A percentile compares a stretch with the other conserved stretches of the same genome.
Conservation (phyloP, 1,140 invertebrate genomes). For the Zophobas atratus region DNA sequence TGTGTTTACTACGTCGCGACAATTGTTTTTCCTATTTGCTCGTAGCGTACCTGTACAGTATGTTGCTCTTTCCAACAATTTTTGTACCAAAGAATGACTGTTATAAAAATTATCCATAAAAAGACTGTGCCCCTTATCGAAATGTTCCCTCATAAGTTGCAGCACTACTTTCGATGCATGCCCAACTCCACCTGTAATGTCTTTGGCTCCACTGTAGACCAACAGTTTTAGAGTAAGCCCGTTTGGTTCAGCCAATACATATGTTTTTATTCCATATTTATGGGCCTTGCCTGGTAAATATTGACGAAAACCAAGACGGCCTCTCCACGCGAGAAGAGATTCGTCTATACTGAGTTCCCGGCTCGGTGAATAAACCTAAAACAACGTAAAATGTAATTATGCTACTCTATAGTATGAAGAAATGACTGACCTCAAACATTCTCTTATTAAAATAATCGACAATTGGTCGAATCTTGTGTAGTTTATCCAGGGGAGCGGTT, state of each 20-base stretch:
- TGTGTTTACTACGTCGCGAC: not conserved
- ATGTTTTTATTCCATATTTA: constrained; percentile 46
- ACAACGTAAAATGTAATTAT: too few species aligned
- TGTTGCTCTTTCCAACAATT: constrained; percentile 37
- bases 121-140: constrained; percentile 28
- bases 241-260: constrained; percentile 17
- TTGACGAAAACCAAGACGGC: not conserved
- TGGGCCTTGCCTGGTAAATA: constrained; percentile 26
- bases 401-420: too few species aligned
- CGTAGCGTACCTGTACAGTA: constrained; percentile 45
- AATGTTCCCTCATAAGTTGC: constrained; percentile 32
- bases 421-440: too few species aligned
- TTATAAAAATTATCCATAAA: constrained; percentile 53
- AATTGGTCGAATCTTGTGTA: too few species aligned
- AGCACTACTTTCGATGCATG: constrained; percentile 43
- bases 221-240: constrained; percentile 37
- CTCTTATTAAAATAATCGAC: too few species aligned
- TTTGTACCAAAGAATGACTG: constrained; percentile 39
- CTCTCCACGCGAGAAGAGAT: too few species aligned
- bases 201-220: constrained; percentile 37
- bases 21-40: constrained; percentile 37
- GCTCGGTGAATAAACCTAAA: too few species aligned
- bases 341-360: too few species aligned
- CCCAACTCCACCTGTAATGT: constrained; percentile 17
- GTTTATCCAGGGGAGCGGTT: too few species aligned